Percentiles rank a stretch among this genome's conserved stretches.
These are phyloP conservation scores for Drosophila persimilis DNA, from an alignment of 1,140 invertebrate genomes.

Conservation along the genomic window DNA sequence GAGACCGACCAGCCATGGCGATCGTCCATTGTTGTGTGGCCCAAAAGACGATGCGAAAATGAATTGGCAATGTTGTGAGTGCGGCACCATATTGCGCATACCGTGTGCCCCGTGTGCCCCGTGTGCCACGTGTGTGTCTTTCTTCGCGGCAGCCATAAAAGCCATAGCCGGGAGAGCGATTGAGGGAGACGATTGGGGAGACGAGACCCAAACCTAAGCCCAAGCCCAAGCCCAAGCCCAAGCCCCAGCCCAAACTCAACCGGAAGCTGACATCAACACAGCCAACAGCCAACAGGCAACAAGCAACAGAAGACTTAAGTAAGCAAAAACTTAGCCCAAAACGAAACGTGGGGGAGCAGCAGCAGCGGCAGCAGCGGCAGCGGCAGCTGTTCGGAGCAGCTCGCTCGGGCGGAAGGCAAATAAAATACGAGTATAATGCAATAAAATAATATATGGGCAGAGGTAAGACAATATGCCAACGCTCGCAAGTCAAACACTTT, in stretches of 20 bases:
- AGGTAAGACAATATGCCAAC: constrained; percentile 73
- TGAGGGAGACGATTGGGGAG: constrained; percentile 4
- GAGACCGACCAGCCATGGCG: constrained; percentile 14
- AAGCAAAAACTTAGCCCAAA: constrained; percentile 40
- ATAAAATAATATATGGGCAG: constrained; percentile 64
- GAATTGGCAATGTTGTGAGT: constrained; percentile 55
- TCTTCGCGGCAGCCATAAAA: constrained; percentile 47
- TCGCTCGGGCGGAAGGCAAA: constrained; percentile 41
- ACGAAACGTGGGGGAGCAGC: constrained; percentile 16
- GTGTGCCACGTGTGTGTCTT: no score
- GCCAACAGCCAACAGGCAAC: no score
- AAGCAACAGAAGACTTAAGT: constrained; percentile 2
- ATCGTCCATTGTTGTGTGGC: constrained; percentile 54
- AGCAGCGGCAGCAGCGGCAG: not conserved
- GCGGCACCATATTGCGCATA: constrained; percentile 65
- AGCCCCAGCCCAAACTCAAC: not conserved
- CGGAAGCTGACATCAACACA: constrained; percentile 1
- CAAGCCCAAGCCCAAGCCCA: no score
- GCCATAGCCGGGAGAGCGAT: constrained; percentile 26
- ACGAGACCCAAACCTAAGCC: no score
- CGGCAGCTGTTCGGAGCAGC: constrained; percentile 7
- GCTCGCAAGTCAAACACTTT: constrained; percentile 67
- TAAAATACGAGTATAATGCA: constrained; percentile 43
- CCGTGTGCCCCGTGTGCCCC: constrained; percentile 24
- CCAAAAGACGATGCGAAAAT: constrained; percentile 63